phyloP scores from a whole-genome alignment of 2,797 vertebrate species.

The Tragelaphus eurycerus region DNA sequence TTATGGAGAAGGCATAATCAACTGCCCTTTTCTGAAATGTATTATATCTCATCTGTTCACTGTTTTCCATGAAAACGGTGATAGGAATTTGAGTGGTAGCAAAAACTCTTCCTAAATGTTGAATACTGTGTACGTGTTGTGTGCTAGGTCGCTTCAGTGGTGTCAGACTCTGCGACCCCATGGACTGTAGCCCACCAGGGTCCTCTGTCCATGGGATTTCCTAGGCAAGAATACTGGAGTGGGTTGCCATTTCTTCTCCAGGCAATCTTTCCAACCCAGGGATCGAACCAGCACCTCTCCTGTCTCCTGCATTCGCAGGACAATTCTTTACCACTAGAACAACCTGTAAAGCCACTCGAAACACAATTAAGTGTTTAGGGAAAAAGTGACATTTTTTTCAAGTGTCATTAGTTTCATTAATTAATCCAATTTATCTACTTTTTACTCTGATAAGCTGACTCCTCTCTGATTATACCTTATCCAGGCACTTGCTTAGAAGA shows the following conservation, averaged over 20 bases:
- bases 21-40: background rate
- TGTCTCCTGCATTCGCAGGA: background rate
- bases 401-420: background rate
- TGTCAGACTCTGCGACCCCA: background rate
- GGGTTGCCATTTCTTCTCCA: background rate
- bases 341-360: background rate
- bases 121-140: background rate
- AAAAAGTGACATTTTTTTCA: background rate
- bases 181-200: background rate
- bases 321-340: background rate
- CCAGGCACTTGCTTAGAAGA: background rate
- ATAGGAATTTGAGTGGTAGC: background rate
- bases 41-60: background rate
- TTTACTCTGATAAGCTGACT: background rate
- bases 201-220: background rate
- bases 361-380: background rate
- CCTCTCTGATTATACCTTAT: background rate
- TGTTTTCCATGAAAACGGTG: background rate
- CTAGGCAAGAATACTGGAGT: background rate
- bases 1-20: background rate
- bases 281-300: background rate
- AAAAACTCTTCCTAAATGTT: background rate
- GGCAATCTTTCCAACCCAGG: background rate
- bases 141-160: background rate
- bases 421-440: background rate